A percentile compares a stretch with the other conserved stretches of the same genome.
These are phyloP conservation scores for Forbesichthys papilliferus DNA, from an alignment of 2,113 vertebrate species.

Conservation along the genomic window DNA sequence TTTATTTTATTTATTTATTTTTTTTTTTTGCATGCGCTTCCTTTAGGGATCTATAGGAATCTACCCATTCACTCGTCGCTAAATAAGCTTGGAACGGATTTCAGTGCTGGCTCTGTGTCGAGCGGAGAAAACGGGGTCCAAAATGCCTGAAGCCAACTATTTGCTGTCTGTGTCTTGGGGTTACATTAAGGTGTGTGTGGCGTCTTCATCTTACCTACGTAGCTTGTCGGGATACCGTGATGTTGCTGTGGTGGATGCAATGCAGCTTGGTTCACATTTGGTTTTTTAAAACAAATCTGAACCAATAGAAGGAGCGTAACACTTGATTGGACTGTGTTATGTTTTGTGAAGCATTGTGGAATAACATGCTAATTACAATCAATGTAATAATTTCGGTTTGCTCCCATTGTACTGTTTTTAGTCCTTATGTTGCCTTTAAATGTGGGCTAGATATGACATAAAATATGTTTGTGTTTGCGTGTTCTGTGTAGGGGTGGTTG, in stretches of 20 bases:
- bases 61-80: no score
- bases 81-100: constrained; percentile 51
- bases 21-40: constrained; percentile 23
- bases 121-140: constrained; percentile 75
- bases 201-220: constrained; percentile 39
- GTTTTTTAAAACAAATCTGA: no score
- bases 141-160: constrained; percentile 85
- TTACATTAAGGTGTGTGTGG: constrained; percentile 84
- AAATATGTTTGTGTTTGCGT: no score
- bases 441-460: neutral
- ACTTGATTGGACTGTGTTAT: no score
- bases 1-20: constrained; percentile 41
- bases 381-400: neutral
- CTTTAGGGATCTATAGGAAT: neutral
- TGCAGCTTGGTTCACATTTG: neutral
- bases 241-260: constrained; percentile 5
- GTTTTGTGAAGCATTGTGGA: no score
- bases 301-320: no score
- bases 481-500: neutral
- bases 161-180: constrained; percentile 83
- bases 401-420: neutral
- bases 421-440: neutral
- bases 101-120: constrained; percentile 75
- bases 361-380: no score
- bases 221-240: constrained; percentile 45